These are phyloP conservation scores for Drosophila mimetica DNA, from an alignment of 2,888 invertebrate genomes.

Conservation along the genomic window DNA sequence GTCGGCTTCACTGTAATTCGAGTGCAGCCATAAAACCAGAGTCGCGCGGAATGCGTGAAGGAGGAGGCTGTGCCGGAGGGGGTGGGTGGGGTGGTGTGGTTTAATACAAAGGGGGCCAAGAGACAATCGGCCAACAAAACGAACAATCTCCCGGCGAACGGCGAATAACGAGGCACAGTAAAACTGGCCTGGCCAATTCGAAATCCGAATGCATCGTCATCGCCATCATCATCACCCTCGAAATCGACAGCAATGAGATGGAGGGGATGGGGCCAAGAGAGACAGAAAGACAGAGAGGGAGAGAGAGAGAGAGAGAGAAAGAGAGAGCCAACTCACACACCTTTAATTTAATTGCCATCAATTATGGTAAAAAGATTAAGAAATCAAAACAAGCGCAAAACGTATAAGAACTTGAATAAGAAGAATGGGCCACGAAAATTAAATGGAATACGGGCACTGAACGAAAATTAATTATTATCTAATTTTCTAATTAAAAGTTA, in stretches of 20 bases:
- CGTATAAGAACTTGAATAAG: conserved; percentile 68
- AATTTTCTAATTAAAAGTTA: no score
- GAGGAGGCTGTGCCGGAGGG: background rate
- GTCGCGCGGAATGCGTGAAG: conserved; percentile 13
- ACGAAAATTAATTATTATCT: background rate
- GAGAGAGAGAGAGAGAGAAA: conserved; percentile 12
- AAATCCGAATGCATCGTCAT: conserved; percentile 43
- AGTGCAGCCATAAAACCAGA: conserved; percentile 22
- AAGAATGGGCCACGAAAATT: conserved; percentile 64
- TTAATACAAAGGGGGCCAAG: conserved; percentile 13
- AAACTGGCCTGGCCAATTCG: conserved; percentile 47
- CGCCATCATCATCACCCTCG: conserved; percentile 14
- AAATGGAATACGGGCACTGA: conserved; percentile 46
- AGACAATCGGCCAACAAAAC: conserved; percentile 38
- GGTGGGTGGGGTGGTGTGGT: no score
- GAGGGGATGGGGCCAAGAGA: no score
- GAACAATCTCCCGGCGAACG: conserved; percentile 43
- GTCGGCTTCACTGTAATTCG: conserved; percentile 26
- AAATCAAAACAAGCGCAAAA: conserved; percentile 80
- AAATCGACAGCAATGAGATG: conserved; percentile 58
- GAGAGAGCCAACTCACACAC: conserved; percentile 64
- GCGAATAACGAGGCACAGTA: conserved; percentile 24
- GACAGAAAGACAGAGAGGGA: conserved; percentile 14
- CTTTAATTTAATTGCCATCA: conserved; percentile 81
- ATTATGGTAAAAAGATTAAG: conserved; percentile 81